phyloP scores from a whole-genome alignment of 2,888 invertebrate genomes.

The Plutella xylostella region DNA sequence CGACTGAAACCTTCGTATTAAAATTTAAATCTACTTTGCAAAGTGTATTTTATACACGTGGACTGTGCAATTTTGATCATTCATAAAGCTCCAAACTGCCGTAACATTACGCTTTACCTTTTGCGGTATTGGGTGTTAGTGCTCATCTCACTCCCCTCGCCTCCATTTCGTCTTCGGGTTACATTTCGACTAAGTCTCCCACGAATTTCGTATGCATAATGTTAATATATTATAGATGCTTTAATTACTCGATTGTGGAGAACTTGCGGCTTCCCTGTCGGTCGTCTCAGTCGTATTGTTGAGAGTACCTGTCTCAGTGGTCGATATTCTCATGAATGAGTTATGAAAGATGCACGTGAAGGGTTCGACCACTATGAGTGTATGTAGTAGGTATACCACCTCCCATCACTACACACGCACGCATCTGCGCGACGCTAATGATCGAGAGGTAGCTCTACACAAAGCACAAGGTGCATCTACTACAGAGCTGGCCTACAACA shows the following conservation, averaged over 20 bases:
- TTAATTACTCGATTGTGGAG: conserved; percentile 63
- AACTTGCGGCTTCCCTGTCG: conserved; percentile 44
- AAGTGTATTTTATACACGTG: conserved; percentile 70
- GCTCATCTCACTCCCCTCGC: not conserved
- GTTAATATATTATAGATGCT: conserved; percentile 62
- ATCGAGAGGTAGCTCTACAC: too few species aligned
- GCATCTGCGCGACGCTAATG: too few species aligned
- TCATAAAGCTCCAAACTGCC: conserved; percentile 64
- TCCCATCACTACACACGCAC: too few species aligned
- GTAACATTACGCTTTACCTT: conserved; percentile 61
- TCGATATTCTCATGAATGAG: too few species aligned
- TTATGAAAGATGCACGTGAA: too few species aligned
- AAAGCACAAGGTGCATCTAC: too few species aligned
- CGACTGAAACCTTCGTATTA: conserved; percentile 67
- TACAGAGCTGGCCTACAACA: too few species aligned
- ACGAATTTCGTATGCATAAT: conserved; percentile 58
- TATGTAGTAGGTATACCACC: too few species aligned
- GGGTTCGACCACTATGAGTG: too few species aligned
- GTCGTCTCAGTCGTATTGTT: too few species aligned
- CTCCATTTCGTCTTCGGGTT: conserved; percentile 28
- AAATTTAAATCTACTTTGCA: conserved; percentile 71
- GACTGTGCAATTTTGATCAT: conserved; percentile 68
- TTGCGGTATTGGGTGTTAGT: conserved; percentile 59
- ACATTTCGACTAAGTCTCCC: conserved; percentile 51
- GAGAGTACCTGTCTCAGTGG: too few species aligned